Base-by-base conservation (phyloP, 2,888 invertebrate species). In the Scrobipalpa atriplicella region DNA sequence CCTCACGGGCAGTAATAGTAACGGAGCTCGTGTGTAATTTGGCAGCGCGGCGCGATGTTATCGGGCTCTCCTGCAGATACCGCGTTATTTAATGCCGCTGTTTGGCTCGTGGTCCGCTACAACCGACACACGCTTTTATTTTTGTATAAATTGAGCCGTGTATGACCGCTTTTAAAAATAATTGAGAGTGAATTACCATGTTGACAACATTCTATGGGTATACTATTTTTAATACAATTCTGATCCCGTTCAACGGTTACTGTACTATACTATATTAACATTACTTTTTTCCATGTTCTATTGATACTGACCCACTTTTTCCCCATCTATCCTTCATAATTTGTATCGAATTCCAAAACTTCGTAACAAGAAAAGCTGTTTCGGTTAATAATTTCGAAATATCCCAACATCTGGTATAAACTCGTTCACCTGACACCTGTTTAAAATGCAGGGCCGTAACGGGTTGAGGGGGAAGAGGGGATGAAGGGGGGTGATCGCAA, bases 361-460 rank as follows among this genome's bases (percentile, higher is more conserved):
- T 47, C 5, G 9, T 5, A 47, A 16, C n/a, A 47, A 47, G 5
- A n/a, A 39, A n/a, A 39, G 39, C n/a, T 47, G 1, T 43, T 43
- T 43, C 3, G 47, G 47, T 47, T 16, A n/a, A 47, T 16, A 47
- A 47, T 47, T 47, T n/a, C 16, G 47, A 47, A 47, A 47, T 16
- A 47, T 10, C 47, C n/a, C 16, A 47, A 47, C 47, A 47, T 47
- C 47, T 10, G 47, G 47, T 16, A 47, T 47, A 47, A 47, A 47
- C 47, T 47, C 47, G 47, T 47, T 47, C 16, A 47, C 16, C 47
- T 47, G 47, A 47, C 47, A 47, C 47, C 47, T 47, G 47, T 47
- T 47, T 47, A 8, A 39, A 47, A 47, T 47, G 47, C 47, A 47
- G 47, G n/a, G n/a, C 2, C 16, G 47, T 47, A n/a, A 47, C 47